phyloP scores from a whole-genome alignment of 2,797 vertebrate species.

The Apogon talboti region DNA sequence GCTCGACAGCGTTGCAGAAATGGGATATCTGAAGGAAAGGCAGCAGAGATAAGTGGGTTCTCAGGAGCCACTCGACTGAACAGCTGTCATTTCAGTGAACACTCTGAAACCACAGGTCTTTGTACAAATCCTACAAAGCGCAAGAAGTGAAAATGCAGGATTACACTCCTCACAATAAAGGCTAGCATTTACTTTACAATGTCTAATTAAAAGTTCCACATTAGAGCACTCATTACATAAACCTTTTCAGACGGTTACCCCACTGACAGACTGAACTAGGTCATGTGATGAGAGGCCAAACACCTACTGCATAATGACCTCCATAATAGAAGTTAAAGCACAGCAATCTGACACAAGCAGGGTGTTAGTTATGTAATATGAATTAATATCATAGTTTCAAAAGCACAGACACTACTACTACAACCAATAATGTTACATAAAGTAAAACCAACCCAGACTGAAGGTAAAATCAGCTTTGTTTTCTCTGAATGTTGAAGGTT shows the following conservation, averaged over 20 bases:
- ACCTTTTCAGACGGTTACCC: background rate
- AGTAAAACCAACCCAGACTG: too few species aligned
- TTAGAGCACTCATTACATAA: background rate
- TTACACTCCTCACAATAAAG: background rate
- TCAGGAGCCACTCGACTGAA: constrained; percentile 2
- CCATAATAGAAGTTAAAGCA: background rate
- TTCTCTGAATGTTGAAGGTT: too few species aligned
- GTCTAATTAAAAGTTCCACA: background rate
- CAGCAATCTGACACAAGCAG: background rate
- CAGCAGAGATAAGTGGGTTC: constrained; percentile 2
- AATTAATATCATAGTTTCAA: too few species aligned
- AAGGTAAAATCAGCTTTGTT: too few species aligned
- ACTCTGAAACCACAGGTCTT: background rate
- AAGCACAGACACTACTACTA: too few species aligned
- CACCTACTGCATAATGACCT: background rate
- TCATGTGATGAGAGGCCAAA: background rate
- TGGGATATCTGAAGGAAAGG: constrained; percentile 1
- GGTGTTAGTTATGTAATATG: too few species aligned
- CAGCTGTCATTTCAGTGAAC: constrained; percentile 19
- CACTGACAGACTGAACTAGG: constrained; percentile 3
- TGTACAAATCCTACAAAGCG: constrained; percentile 3
- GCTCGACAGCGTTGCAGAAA: background rate
- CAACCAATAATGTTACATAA: too few species aligned
- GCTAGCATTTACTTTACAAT: background rate
- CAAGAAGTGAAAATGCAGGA: background rate